A percentile compares a stretch with the other conserved stretches of the same genome.
Evolutionary conservation across 2,888 invertebrate species (phyloP).

Genomic region (Allygus modestus): DNA sequence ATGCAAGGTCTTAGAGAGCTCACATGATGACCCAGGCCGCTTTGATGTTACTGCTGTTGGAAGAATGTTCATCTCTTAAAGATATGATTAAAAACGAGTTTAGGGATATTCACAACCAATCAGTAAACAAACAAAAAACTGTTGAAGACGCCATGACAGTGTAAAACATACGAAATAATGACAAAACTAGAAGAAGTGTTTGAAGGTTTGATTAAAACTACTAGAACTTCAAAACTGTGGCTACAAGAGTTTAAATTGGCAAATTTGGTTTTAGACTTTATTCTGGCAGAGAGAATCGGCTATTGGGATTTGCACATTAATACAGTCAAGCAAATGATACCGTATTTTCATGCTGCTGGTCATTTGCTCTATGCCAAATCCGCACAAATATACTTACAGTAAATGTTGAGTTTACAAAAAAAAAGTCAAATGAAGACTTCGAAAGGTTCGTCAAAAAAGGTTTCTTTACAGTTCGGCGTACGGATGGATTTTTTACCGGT

Average conservation of each 20-base stretch:
- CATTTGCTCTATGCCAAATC: constrained; percentile 73
- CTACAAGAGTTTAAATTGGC: not conserved
- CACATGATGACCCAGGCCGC: not conserved
- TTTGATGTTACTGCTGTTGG: not conserved
- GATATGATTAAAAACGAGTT: not conserved
- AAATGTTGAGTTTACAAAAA: constrained; percentile 71
- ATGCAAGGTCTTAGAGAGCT: not conserved
- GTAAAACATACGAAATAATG: not conserved
- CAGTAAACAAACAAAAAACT: not conserved
- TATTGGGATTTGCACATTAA: constrained; percentile 70
- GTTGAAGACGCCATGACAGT: not conserved
- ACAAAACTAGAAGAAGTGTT: not conserved
- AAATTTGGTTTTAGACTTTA: not conserved
- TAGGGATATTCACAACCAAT: not conserved
- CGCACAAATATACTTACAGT: constrained; percentile 73
- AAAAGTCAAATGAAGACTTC: constrained; percentile 69
- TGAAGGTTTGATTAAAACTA: not conserved
- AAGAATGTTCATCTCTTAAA: constrained; percentile 2
- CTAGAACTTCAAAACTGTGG: not conserved
- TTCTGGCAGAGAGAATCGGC: constrained; percentile 66
- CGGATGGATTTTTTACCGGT: constrained; percentile 65
- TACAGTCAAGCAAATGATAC: constrained; percentile 71
- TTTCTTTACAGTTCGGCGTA: constrained; percentile 64
- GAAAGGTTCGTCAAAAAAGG: constrained; percentile 66
- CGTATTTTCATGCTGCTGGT: constrained; percentile 73